These are phyloP conservation scores for Glaucomys volans DNA, from an alignment of 2,113 vertebrate genomes.

Conservation along the genomic window DNA sequence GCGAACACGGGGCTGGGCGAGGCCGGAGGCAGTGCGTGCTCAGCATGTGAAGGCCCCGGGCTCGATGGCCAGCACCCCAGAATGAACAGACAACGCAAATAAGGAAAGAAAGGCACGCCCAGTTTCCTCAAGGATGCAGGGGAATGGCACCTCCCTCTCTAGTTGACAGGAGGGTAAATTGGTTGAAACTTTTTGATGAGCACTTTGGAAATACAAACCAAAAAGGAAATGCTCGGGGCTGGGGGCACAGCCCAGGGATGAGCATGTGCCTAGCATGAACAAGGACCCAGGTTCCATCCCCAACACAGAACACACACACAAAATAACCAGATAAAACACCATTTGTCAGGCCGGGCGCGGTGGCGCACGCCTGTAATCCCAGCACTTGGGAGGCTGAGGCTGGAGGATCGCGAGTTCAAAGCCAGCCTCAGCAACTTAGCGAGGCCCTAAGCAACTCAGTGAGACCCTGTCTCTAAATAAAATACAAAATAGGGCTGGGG, in stretches of 20 bases:
- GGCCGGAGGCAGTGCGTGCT: not conserved
- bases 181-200: not conserved
- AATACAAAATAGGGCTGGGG: too few species aligned
- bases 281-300: not conserved
- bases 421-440: too few species aligned
- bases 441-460: too few species aligned
- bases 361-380: too few species aligned
- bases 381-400: too few species aligned
- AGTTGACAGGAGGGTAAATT: not conserved
- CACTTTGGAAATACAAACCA: not conserved
- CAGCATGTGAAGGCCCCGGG: not conserved
- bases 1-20: too few species aligned
- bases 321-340: not conserved
- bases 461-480: too few species aligned
- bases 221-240: not conserved
- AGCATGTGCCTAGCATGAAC: not conserved
- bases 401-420: too few species aligned
- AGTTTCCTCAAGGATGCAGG: not conserved
- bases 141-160: not conserved
- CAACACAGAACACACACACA: not conserved
- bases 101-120: not conserved
- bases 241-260: too few species aligned
- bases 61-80: not conserved
- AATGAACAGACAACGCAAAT: not conserved
- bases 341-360: too few species aligned